Percentiles rank a stretch among this genome's conserved stretches.
These are phyloP conservation scores for Pavo muticus DNA, from an alignment of 2,113 vertebrate species.

Conservation along the genomic window DNA sequence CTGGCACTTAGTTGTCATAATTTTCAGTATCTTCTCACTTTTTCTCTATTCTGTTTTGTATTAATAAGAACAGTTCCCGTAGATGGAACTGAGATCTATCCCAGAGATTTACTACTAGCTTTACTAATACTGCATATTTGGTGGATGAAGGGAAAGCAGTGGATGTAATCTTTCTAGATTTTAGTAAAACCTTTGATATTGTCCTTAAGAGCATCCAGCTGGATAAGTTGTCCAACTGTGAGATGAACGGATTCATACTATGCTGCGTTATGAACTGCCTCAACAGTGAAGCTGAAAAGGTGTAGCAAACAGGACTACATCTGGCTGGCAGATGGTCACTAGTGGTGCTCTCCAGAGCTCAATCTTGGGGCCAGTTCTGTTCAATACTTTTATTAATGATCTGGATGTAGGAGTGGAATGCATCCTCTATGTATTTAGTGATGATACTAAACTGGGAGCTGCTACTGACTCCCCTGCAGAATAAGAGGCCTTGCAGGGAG, in stretches of 20 bases:
- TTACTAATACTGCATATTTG: no score
- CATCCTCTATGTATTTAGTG: not conserved
- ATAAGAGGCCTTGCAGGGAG: not conserved
- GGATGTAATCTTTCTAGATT: no score
- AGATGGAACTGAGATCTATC: not conserved
- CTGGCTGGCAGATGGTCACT: not conserved
- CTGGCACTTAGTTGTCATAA: not conserved
- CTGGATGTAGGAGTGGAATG: not conserved
- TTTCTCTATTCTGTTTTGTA: not conserved
- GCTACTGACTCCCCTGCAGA: not conserved
- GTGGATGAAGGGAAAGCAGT: no score
- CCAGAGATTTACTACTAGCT: not conserved
- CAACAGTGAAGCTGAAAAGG: not conserved
- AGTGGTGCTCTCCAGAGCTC: not conserved
- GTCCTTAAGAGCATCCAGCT: no score
- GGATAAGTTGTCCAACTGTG: no score
- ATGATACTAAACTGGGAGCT: not conserved
- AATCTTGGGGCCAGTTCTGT: not conserved
- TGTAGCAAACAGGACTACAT: not conserved
- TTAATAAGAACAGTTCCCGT: not conserved
- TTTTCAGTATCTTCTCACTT: not conserved
- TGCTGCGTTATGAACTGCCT: not conserved
- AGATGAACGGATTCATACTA: no score
- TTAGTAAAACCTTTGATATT: no score
- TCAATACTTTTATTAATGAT: not conserved